Base-by-base conservation (phyloP, 2,888 invertebrate species). In the Pristionchus arcanus region DNA sequence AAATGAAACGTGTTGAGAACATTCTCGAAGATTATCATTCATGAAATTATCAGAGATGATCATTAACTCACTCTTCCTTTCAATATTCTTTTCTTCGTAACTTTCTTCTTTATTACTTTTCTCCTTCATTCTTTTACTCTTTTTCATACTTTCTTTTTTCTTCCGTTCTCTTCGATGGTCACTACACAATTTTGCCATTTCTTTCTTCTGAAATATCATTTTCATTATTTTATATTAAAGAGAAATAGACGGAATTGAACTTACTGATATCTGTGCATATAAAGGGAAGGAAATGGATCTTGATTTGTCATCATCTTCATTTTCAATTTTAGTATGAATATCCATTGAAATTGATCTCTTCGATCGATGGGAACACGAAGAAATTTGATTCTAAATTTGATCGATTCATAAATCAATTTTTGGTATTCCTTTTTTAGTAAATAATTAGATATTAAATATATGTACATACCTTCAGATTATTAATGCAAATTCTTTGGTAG, bases 191-290 rank as follows among this genome's bases (percentile, higher is more conserved):
- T 68, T 68, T 11, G 68, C 37, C 87, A 87, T 87, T 25, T 68
- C 68, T 37, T 87, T 87, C 28, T 71, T 42, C 87, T 87, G 68
- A 87, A 66, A 42, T n/a, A 16, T 53, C 42, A 66, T 53, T 86
- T 31, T 86, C 19, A 21, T 31, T 66, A 55, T 49, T 9, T 9
- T 49, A 49, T 49, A 49, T 3, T n/a, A 7, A 1, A 55, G 53
- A 21, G 84, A 84, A 28, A 83, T 16, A 84, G 49, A 84, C 4
- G 55, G 63, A 63, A 66, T 21, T 53, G n/a, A 31, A 63, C 49
- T 49, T n/a, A 87, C 87, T 3, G 87, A 87, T 42, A 87, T 87
- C 71, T 87, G 68, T 5, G 87, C 87, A 49, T 68, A 87, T 15
- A 87, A 31, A 13, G 87, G 87, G 21, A 87, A 87, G 34, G 63